Percentiles rank a stretch among this genome's conserved stretches.
phyloP scores from a whole-genome alignment of 2,797 vertebrate genomes.

The Squalus acanthias region DNA sequence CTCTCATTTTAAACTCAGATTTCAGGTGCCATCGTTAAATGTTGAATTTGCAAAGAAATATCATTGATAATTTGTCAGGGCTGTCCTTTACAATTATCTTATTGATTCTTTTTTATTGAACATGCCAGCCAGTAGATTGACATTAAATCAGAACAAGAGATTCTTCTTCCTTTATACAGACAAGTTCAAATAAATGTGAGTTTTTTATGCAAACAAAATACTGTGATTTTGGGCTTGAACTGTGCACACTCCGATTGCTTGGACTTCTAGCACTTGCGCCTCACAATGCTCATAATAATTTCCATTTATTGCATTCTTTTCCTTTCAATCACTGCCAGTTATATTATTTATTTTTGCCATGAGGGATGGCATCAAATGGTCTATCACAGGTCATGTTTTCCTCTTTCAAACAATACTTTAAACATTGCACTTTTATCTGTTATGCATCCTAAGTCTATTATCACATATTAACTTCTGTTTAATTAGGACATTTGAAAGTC shows the following conservation, averaged over 20 bases:
- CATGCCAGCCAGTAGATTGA: background rate
- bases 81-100: background rate
- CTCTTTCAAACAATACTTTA: background rate
- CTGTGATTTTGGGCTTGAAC: background rate
- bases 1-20: background rate
- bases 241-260: background rate
- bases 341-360: background rate
- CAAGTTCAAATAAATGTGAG: background rate
- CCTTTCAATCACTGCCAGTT: background rate
- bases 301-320: background rate
- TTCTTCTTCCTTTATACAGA: background rate
- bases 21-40: background rate
- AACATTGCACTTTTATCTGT: background rate
- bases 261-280: background rate
- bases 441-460: background rate
- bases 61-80: background rate
- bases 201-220: background rate
- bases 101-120: background rate
- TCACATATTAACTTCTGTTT: background rate
- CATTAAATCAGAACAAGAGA: background rate
- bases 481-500: background rate
- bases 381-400: background rate
- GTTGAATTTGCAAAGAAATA: background rate
- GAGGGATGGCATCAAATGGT: background rate
- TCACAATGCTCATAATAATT: background rate